phyloP scores from a whole-genome alignment of 2,888 invertebrate species.

The Macaria notata region DNA sequence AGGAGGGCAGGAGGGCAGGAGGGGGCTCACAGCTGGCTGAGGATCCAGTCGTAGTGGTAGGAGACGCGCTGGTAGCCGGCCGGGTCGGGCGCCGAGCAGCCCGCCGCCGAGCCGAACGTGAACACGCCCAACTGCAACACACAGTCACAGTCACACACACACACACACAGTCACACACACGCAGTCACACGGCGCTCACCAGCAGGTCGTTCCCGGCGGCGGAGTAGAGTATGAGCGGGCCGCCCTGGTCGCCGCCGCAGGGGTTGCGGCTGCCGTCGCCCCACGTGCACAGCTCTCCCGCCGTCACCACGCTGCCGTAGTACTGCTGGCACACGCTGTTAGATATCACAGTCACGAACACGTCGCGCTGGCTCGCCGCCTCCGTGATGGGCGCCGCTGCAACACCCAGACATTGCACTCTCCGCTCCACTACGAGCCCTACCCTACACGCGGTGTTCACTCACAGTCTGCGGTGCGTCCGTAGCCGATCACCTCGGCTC shows the following conservation, averaged over 20 bases:
- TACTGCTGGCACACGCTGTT: slow-evolving; percentile 30
- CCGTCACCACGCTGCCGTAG: slow-evolving; percentile 7
- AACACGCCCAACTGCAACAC: slow-evolving; percentile 21
- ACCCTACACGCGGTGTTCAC: slow-evolving; percentile 8
- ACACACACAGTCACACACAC: too few species aligned
- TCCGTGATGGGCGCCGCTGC: slow-evolving; percentile 37
- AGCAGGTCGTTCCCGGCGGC: slow-evolving; percentile 21
- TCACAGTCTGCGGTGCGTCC: slow-evolving; percentile 46
- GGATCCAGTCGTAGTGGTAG: slow-evolving; percentile 22
- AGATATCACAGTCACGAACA: slow-evolving; percentile 47
- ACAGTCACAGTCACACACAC: neutral
- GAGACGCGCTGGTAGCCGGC: slow-evolving; percentile 22
- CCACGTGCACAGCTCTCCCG: slow-evolving; percentile 34
- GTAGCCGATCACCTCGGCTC: slow-evolving; percentile 43
- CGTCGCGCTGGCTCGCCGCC: slow-evolving; percentile 49
- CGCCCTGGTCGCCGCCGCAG: slow-evolving; percentile 49
- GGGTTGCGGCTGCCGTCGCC: slow-evolving; percentile 35
- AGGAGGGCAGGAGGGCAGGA: too few species aligned
- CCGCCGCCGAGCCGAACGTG: slow-evolving; percentile 17
- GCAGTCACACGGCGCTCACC: slow-evolving; percentile 9
- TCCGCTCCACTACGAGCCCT: too few species aligned
- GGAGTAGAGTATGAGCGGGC: slow-evolving; percentile 36
- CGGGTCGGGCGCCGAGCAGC: slow-evolving; percentile 18
- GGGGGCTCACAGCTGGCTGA: too few species aligned
- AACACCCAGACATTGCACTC: neutral